Evolutionary conservation across 2,797 vertebrate genomes (phyloP).

Genomic region (Chrosomus eos): DNA sequence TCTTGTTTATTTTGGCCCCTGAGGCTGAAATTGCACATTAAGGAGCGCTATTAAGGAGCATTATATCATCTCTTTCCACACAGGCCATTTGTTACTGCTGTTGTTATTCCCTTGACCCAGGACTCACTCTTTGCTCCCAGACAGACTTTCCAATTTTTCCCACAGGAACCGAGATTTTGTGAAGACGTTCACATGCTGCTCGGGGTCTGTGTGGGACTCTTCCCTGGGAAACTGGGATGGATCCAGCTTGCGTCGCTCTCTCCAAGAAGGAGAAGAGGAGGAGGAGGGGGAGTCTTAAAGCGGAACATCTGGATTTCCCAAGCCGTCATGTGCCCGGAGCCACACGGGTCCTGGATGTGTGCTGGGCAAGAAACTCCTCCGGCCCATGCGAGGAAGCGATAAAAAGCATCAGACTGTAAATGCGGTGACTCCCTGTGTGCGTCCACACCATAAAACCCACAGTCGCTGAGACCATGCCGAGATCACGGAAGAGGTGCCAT

Average conservation of each 20-base stretch:
- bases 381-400: not conserved
- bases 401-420: not conserved
- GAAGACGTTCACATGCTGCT: conserved; percentile 39
- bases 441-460: conserved; percentile 11
- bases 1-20: conserved; percentile 24
- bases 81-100: conserved; percentile 60
- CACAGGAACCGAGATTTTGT: conserved; percentile 54
- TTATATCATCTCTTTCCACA: conserved; percentile 15
- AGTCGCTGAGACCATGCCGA: conserved; percentile 40
- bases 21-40: conserved; percentile 2
- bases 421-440: conserved; percentile 1
- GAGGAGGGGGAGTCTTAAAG: conserved; percentile 28
- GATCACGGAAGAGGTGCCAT: conserved; percentile 65
- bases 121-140: conserved; percentile 49
- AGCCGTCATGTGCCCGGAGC: not conserved
- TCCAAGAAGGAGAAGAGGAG: conserved; percentile 29
- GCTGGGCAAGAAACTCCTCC: not conserved
- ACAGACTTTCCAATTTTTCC: conserved; percentile 33
- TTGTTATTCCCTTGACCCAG: conserved; percentile 51
- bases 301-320: conserved; percentile 33
- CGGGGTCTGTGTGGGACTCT: conserved; percentile 2
- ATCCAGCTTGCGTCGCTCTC: conserved; percentile 33
- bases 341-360: not conserved
- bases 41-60: conserved; percentile 11
- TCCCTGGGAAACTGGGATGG: conserved; percentile 42